Evolutionary conservation across 2,113 vertebrate species (phyloP), one percentile per base, ranked within the genome.

Genomic region (Boulengeromyrus knoepffleri): DNA sequence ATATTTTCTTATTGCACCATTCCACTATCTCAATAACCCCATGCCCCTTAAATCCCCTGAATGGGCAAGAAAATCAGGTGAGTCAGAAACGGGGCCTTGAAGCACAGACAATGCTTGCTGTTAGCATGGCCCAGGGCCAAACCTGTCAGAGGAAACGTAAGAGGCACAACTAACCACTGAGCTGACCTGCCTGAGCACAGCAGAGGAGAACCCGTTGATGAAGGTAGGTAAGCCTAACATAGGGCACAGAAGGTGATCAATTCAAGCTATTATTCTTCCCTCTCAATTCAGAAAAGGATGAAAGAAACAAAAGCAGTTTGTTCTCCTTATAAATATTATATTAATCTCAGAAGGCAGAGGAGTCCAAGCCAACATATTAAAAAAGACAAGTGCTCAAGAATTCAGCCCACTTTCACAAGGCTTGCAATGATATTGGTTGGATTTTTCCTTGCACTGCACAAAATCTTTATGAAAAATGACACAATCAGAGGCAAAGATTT

Each of bases 321-420:
- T 87, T 87, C 50, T 52, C 85, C 50, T 56, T 36, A 87, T 87
- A 87, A 87, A 53, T 87, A 87, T 87, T 87, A 36, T 19, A 86
- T 52, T 86, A 87, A 85, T 85, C 45, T 85, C n/a, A 39, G 27
- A 87, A 53, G 36, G 49, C 24, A 87, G 85, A 56, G 24, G 31
- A 87, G 47, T n/a, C 46, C 39, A n/a, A 46, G 84, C 46, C 84
- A 85, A 85, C 19, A 85, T 47, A 50, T 85, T 85, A 56, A 53
- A 84, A 84, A 87, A 87, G 49, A 52, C 47, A 87, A 15, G 47
- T 31, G 24, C 49, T 52, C 47, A 36, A 21, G 46, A 85, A 47
- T 49, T 85, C 45, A 13, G 45, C n/a, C 46, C 85, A 19, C 85
- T 56, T 50, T 50, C 85, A 56, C 19, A 46, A 19, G 85, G 15